Conservation (phyloP, 1,140 invertebrate genomes). For the Apis florea region DNA sequence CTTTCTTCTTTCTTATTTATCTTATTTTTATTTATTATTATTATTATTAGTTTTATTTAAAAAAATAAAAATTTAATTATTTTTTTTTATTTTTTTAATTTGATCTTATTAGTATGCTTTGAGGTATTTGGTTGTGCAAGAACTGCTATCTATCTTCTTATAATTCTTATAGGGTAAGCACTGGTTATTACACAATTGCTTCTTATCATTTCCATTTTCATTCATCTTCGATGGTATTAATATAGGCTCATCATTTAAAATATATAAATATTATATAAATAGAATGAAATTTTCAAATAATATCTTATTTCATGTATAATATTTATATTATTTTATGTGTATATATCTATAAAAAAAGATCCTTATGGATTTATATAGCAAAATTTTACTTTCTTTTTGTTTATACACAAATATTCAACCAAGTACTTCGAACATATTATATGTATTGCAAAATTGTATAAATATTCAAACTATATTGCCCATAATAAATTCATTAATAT, state of each 20-base stretch:
- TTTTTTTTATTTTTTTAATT: constrained; percentile 11
- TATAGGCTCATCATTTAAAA: constrained; percentile 15
- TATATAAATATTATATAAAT: constrained; percentile 16
- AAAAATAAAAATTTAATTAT: constrained; percentile 12
- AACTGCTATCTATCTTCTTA: constrained; percentile 74
- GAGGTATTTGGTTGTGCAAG: constrained; percentile 74
- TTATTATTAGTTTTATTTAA: neutral
- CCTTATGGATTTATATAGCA: neutral
- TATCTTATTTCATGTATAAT: neutral
- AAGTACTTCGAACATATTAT: constrained; percentile 42
- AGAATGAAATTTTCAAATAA: neutral
- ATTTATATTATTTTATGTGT: neutral
- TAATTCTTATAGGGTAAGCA: constrained; percentile 78
- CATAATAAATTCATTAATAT: too few species aligned
- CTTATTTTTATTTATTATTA: neutral
- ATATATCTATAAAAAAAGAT: neutral
- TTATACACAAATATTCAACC: constrained; percentile 40
- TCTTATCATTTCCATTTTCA: constrained; percentile 56
- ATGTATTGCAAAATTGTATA: neutral
- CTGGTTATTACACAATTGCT: constrained; percentile 69
- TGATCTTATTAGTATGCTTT: constrained; percentile 46
- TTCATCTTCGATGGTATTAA: constrained; percentile 31
- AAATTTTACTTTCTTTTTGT: constrained; percentile 20
- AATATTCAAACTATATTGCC: neutral
- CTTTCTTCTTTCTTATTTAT: neutral